Evolutionary conservation across 1,140 invertebrate genomes (phyloP).

Genomic region (Melanaphis sacchari): DNA sequence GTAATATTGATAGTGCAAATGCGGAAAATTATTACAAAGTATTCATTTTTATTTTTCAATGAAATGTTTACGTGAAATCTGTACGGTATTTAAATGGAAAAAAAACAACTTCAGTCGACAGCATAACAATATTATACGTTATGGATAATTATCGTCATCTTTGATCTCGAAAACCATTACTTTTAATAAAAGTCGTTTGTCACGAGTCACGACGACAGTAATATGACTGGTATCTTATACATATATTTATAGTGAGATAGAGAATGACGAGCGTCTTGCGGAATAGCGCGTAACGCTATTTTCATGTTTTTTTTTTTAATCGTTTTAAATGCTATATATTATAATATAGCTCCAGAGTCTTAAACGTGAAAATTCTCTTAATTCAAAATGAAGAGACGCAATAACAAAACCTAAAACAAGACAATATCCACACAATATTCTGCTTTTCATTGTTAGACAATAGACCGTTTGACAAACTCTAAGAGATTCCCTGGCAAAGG

Average conservation of each 20-base stretch:
- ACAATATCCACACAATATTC: background rate
- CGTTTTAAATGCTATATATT: background rate
- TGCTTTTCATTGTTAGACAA: background rate
- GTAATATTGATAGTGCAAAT: too few species aligned
- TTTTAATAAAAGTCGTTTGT: conserved; percentile 5
- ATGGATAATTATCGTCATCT: background rate
- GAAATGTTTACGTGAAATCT: background rate
- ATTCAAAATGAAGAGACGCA: background rate
- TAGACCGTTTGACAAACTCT: conserved; percentile 10
- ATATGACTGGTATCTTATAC: background rate
- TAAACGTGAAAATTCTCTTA: background rate
- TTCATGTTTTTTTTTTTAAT: background rate
- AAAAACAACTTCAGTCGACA: background rate
- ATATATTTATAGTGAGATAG: background rate
- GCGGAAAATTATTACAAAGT: background rate
- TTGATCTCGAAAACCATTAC: background rate
- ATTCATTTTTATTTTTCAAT: background rate
- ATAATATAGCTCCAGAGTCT: background rate
- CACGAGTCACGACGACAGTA: background rate
- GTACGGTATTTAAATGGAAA: background rate
- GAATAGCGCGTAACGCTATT: background rate
- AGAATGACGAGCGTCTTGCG: background rate
- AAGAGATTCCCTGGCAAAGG: background rate
- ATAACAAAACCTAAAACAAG: background rate
- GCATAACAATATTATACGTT: background rate